Base-by-base conservation (phyloP, 37 sponge, comb jelly and placozoan genomes). In the Axinella damicornis region DNA sequence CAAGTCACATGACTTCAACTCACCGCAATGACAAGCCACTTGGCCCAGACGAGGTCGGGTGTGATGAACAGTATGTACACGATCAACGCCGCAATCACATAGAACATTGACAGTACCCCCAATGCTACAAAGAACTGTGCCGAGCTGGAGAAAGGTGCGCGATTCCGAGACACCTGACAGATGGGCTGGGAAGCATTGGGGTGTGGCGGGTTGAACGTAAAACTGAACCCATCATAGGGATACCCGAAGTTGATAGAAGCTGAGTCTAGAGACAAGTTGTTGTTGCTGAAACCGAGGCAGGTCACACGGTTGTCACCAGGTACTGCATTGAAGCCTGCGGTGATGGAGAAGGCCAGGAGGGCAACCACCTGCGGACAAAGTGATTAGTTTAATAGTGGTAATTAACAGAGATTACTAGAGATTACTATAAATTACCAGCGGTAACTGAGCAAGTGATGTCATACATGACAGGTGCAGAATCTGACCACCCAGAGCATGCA, bases 101-200 rank as follows among this genome's bases (percentile, higher is more conserved):
- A 94, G 67, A 94, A 58, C 69, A 94, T 73, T 5, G 95, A 77
- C 27, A 94, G 39, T 22, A 87, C 85, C 17, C 91, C 89, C 88
- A 87, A 83, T 27, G 80, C 87, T 1, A 94, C 95, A 84, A 85
- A 94, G 74, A 76, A 90, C 85, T 83, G 56, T 0, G 89, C 88
- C 32, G 80, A 83, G 6, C 89, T 59, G 66, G 67, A 32, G 62
- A 74, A 68, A 31, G 20, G 24, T 9, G 25, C 25, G 22, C 71
- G 58, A 15, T 24, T 30, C 34, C 30, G 14, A 71, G 38, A 28
- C 25, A 2, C 21, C 5, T 41, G n/a, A 36, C 14, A 9, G 36
- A 30, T 36, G 5, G 62, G 17, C 1, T n/a, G 41, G 2, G 18
- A 9, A 13, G 56, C 28, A 20, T 19, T 17, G 24, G 70, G 32